Evolutionary conservation across 1,140 invertebrate genomes (phyloP).

Genomic region (Cardiocondyla obscurior): DNA sequence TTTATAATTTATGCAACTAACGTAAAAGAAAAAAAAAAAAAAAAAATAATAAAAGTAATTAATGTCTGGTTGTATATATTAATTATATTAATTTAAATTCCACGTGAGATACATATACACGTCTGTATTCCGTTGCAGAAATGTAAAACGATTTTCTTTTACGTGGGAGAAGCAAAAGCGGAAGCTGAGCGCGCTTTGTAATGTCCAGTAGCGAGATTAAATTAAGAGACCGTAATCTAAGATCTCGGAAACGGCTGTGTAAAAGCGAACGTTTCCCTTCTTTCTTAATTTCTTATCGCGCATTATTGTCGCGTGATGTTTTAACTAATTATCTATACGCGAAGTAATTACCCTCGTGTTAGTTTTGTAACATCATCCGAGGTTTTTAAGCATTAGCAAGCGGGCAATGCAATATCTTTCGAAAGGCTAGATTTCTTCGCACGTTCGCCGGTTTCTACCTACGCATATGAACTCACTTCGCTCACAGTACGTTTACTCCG

Average conservation of each 20-base stretch:
- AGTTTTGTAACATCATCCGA: constrained; percentile 8
- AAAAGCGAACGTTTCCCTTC: too few species aligned
- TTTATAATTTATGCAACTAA: too few species aligned
- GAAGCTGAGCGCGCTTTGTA: too few species aligned
- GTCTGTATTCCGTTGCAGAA: too few species aligned
- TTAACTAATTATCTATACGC: constrained; percentile 41
- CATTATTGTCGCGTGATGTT: not conserved
- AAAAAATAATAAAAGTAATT: too few species aligned
- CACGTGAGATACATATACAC: too few species aligned
- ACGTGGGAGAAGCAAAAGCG: too few species aligned
- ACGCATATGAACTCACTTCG: constrained; percentile 23
- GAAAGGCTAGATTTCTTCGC: constrained; percentile 42
- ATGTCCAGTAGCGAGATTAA: too few species aligned
- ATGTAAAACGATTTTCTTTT: too few species aligned
- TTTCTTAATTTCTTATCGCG: not conserved
- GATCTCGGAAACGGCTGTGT: not conserved
- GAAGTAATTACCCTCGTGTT: constrained; percentile 22
- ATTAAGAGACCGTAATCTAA: not conserved
- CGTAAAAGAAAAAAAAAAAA: too few species aligned
- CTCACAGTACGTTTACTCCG: constrained; percentile 27
- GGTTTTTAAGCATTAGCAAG: constrained; percentile 6
- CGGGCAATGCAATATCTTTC: constrained; percentile 16
- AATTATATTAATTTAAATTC: too few species aligned
- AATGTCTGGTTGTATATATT: too few species aligned
- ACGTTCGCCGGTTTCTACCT: constrained; percentile 34